These are phyloP conservation scores for Protonemura montana DNA, from an alignment of 2,888 invertebrate species.

Conservation along the genomic window DNA sequence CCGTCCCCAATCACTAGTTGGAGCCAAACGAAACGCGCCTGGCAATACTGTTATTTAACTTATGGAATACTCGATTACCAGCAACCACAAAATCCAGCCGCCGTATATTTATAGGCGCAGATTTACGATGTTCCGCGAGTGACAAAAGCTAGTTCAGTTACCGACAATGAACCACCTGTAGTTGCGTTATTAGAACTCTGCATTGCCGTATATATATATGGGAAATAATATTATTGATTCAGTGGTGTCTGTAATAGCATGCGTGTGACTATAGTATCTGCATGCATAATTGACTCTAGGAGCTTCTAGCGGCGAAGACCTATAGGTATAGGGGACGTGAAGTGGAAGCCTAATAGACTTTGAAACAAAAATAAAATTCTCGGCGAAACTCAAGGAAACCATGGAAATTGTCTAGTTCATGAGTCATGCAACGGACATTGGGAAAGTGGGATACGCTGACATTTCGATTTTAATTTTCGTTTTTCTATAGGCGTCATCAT, in stretches of 20 bases:
- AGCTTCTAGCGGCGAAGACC: neutral
- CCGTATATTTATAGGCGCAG: neutral
- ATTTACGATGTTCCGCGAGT: conserved; percentile 27
- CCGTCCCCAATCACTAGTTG: neutral
- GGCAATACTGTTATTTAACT: conserved; percentile 16
- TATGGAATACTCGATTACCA: conserved; percentile 21
- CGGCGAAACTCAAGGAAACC: neutral
- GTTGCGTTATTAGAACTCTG: conserved; percentile 7
- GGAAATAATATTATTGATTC: conserved; percentile 24
- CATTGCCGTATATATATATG: neutral
- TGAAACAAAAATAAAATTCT: neutral
- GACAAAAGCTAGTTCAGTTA: conserved; percentile 16
- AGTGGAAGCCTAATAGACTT: neutral
- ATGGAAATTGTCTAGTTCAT: neutral
- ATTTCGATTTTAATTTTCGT: neutral
- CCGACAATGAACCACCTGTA: conserved; percentile 32
- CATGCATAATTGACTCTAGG: conserved; percentile 24
- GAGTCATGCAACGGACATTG: neutral
- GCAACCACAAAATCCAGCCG: neutral
- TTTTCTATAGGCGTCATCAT: neutral
- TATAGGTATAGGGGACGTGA: neutral
- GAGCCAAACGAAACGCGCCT: neutral
- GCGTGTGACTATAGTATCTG: conserved; percentile 9
- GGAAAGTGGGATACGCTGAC: neutral
- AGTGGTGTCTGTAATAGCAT: conserved; percentile 1